Evolutionary conservation across 2,113 vertebrate species (phyloP), one percentile per base, ranked within the genome.

Genomic region (Vombatus ursinus): DNA sequence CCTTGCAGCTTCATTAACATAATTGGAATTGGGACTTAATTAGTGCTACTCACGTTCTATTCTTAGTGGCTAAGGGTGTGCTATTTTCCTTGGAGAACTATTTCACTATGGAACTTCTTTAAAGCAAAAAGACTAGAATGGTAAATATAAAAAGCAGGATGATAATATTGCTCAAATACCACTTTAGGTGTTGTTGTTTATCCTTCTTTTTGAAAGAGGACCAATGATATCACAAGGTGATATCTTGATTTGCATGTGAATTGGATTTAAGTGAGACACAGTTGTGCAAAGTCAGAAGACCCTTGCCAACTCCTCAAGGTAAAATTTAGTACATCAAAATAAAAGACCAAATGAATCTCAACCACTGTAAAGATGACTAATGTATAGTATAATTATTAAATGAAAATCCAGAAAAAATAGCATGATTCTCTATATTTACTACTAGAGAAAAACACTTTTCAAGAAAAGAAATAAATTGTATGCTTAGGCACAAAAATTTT

Each of bases 21-120:
- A 95, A 96, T 93, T 96, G 89, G 94, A 97, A 92, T 9, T 94
- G 94, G 95, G 90, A 96, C n/a, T 94, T 98, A 96, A 96, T 97
- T 97, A 97, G 92, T 37, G 93, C 94, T 92, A 91, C 8, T 90
- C 84, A 84, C 90, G 52, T 96, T 97, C 94, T 94, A 92, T 95
- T 96, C 92, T 95, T 95, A 96, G 52, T 95, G 57, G 52, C 68
- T 49, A 94, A 96, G 92, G 91, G 52, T 95, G 5, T 89, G 54
- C 50, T 89, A 31, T 96, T 97, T 96, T 95, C 92, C 91, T 90
- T 48, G 94, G 97, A 97, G 53, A 89, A 57, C 44, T 50, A 95
- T 94, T 98, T 95, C 54, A 97, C 77, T 14, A 48, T 94, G 2
- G 0, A 91, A 92, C 94, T 94, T 95, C 97, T 93, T 90, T n/a